Evolutionary conservation across 2,113 vertebrate genomes (phyloP).

Genomic region (Peromyscus californicus): DNA sequence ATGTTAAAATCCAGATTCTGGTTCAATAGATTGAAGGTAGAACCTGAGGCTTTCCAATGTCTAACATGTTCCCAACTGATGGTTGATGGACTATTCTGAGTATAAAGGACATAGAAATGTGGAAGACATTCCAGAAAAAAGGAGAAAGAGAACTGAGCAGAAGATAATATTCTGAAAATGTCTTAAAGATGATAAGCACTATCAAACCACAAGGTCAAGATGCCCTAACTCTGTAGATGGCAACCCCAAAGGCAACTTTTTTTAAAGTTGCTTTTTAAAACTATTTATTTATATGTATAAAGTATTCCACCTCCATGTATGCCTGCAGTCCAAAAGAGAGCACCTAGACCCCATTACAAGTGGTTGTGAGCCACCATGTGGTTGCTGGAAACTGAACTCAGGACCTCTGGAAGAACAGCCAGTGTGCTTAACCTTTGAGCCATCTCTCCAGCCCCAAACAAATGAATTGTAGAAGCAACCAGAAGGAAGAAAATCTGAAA

Average conservation of each 20-base stretch:
- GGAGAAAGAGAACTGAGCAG: neutral
- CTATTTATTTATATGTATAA: neutral
- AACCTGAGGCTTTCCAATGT: conserved; percentile 51
- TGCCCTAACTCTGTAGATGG: neutral
- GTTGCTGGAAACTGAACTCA: too few species aligned
- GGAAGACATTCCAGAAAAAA: conserved; percentile 5
- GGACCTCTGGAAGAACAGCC: too few species aligned
- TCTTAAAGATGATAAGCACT: conserved; percentile 25
- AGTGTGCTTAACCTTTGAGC: too few species aligned
- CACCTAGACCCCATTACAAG: too few species aligned
- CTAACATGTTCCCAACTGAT: conserved; percentile 9
- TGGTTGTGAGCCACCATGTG: too few species aligned
- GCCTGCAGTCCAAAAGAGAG: too few species aligned
- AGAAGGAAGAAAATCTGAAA: neutral
- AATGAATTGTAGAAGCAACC: neutral
- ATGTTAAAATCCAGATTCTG: conserved; percentile 29
- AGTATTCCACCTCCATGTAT: too few species aligned
- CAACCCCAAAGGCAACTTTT: neutral
- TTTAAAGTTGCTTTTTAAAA: neutral
- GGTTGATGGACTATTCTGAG: neutral
- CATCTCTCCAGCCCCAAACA: neutral
- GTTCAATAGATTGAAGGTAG: neutral
- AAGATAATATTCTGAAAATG: conserved; percentile 41
- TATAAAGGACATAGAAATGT: neutral
- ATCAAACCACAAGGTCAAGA: conserved; percentile 42